A percentile compares a stretch with the other conserved stretches of the same genome.
These are phyloP conservation scores for Caloenas nicobarica DNA, from an alignment of 2,113 vertebrate genomes.

Conservation along the genomic window DNA sequence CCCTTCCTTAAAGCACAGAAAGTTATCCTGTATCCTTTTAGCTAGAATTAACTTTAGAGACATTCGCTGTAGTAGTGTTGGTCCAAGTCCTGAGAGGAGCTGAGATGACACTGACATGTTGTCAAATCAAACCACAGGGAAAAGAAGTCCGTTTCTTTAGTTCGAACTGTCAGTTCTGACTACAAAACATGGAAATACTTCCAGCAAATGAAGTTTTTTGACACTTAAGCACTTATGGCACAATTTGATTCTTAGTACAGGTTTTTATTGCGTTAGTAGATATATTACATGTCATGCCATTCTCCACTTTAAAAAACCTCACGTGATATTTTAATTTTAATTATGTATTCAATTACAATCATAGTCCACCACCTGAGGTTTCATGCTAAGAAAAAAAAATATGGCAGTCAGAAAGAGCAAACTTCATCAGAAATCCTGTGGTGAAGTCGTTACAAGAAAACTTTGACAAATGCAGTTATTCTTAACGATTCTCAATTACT, in stretches of 20 bases:
- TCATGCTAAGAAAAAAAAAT: conserved; percentile 41
- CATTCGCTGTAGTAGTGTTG: not conserved
- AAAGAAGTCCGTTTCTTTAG: not conserved
- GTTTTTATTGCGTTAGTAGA: not conserved
- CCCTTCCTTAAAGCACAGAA: not conserved
- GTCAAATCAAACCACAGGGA: not conserved
- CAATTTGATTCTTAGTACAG: not conserved
- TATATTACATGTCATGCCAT: not conserved
- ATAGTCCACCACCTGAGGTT: conserved; percentile 20
- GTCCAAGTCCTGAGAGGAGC: not conserved
- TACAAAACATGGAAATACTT: not conserved
- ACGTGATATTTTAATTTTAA: conserved; percentile 54
- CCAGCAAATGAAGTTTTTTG: not conserved
- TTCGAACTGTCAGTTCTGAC: not conserved
- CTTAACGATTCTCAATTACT: conserved; percentile 54
- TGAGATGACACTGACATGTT: not conserved
- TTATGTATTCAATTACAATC: conserved; percentile 54
- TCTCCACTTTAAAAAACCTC: not conserved
- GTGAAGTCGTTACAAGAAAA: conserved; percentile 18
- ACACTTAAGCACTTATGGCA: not conserved
- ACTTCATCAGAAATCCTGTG: conserved; percentile 45
- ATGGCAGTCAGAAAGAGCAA: conserved; percentile 33
- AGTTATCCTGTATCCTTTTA: not conserved
- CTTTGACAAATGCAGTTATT: conserved; percentile 55
- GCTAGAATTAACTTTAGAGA: not conserved